Evolutionary conservation across 2,888 invertebrate species (phyloP).

Genomic region (Zeuzera pyrina): DNA sequence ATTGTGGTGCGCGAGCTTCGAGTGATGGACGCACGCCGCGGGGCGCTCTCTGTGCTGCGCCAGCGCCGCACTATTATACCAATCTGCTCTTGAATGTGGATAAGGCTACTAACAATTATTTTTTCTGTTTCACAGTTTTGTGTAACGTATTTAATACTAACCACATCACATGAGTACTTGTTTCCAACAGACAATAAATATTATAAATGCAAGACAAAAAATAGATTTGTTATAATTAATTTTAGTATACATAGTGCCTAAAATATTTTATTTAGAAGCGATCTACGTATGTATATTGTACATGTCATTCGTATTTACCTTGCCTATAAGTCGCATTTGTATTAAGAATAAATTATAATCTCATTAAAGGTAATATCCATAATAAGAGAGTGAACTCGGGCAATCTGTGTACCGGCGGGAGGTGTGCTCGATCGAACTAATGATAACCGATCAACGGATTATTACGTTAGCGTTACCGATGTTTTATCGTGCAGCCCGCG

Average conservation of each 20-base stretch:
- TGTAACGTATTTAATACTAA: no score
- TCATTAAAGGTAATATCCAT: conserved; percentile 43
- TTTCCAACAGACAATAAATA: no score
- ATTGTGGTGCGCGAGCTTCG: conserved; percentile 47
- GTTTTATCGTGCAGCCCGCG: conserved; percentile 40
- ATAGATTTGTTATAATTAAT: no score
- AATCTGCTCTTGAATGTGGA: conserved; percentile 24
- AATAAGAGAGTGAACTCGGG: conserved; percentile 44
- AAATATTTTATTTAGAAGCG: no score
- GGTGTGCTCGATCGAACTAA: conserved; percentile 62
- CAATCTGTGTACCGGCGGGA: conserved; percentile 67
- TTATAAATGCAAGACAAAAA: no score
- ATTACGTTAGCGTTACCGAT: conserved; percentile 65
- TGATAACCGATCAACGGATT: conserved; percentile 68
- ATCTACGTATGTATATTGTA: no score
- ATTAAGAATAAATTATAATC: conserved; percentile 2
- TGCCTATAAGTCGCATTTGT: conserved; percentile 7
- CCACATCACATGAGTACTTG: no score
- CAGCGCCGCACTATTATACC: conserved; percentile 47
- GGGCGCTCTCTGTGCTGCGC: conserved; percentile 47
- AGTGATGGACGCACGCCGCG: conserved; percentile 62
- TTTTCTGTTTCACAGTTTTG: no score
- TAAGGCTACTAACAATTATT: no score
- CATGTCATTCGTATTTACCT: no score
- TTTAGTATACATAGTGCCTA: no score